Percentiles rank a stretch among this genome's conserved stretches.
phyloP scores from a whole-genome alignment of 2,113 vertebrate genomes.

The Clarias gariepinus region DNA sequence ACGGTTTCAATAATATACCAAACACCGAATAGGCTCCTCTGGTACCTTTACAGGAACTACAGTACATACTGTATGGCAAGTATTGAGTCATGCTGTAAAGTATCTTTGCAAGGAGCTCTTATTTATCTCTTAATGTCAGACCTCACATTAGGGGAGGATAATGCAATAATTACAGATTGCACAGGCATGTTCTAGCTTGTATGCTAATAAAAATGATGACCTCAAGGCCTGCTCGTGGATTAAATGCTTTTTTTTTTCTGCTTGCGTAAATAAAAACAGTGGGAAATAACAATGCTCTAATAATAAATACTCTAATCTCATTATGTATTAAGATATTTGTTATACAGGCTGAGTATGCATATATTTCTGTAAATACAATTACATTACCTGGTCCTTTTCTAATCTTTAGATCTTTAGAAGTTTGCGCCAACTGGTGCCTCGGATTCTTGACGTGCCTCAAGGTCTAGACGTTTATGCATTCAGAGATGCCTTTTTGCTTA shows the following conservation, averaged over 20 bases:
- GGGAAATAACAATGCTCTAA: neutral
- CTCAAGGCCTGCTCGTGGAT: conserved; percentile 31
- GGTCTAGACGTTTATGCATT: neutral
- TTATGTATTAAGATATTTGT: neutral
- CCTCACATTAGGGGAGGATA: conserved; percentile 34
- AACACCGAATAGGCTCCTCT: conserved; percentile 1
- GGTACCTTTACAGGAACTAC: conserved; percentile 15
- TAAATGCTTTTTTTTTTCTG: conserved; percentile 15
- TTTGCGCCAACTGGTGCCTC: neutral
- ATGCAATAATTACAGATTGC: conserved; percentile 49
- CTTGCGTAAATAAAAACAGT: conserved; percentile 10
- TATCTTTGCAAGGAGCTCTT: conserved; percentile 26
- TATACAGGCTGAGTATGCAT: neutral
- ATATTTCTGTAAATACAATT: neutral
- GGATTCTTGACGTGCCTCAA: neutral
- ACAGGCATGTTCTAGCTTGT: conserved; percentile 39
- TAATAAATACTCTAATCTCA: neutral
- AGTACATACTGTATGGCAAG: neutral
- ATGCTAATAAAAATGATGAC: conserved; percentile 45
- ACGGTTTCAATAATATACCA: neutral
- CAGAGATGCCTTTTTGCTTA: neutral
- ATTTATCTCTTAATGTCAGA: conserved; percentile 42
- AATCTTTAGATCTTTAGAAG: neutral
- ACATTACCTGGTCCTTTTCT: neutral
- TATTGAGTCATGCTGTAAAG: neutral